These are phyloP conservation scores for Acrocephalus kingi DNA, from an alignment of 2,113 vertebrate genomes.

Conservation along the genomic window DNA sequence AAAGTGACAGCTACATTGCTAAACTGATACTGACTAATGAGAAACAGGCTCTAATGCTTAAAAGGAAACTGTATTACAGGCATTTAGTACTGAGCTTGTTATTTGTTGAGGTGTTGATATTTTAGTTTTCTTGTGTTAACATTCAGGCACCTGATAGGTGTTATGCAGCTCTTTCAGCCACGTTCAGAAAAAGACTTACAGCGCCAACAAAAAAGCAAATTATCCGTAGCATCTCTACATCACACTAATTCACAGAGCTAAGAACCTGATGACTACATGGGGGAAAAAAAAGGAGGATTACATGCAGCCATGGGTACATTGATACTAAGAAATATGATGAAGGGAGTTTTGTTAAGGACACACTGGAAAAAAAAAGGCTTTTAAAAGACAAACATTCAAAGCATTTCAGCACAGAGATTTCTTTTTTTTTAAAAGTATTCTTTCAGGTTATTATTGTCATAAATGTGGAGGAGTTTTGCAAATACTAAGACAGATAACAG, in stretches of 20 bases:
- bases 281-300: neutral
- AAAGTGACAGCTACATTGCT: neutral
- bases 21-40: neutral
- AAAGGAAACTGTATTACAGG: neutral
- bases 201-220: neutral
- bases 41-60: neutral
- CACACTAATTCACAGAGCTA: neutral
- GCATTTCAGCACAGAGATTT: neutral
- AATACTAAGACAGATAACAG: neutral
- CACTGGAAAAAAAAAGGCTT: neutral
- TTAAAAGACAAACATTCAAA: neutral
- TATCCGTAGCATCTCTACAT: neutral
- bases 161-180: neutral
- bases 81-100: neutral
- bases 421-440: accelerated
- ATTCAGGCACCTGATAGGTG: neutral
- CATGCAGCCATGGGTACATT: neutral
- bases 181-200: neutral
- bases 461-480: neutral
- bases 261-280: neutral
- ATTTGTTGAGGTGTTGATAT: neutral
- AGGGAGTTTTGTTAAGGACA: neutral
- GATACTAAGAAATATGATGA: neutral
- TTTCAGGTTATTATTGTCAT: neutral
- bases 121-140: neutral